phyloP scores from a whole-genome alignment of 2,888 invertebrate genomes.

The Hypolimnas misippus region DNA sequence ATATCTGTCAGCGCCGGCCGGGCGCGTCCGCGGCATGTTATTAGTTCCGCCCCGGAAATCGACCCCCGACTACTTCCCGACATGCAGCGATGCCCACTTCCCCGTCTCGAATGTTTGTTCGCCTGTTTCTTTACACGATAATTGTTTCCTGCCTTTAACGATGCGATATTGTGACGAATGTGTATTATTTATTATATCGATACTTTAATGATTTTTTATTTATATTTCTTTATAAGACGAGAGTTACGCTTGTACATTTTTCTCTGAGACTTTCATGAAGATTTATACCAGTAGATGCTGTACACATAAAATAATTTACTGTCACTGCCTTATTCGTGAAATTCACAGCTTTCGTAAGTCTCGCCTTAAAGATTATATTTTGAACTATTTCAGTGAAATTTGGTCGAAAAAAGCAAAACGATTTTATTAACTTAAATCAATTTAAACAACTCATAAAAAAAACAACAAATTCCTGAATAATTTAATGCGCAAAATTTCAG shows the following conservation, averaged over 20 bases:
- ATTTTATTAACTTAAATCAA: no score
- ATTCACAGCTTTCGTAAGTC: no score
- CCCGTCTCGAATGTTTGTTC: constrained; percentile 28
- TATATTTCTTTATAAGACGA: neutral
- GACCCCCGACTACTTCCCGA: constrained; percentile 49
- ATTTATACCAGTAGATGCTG: no score
- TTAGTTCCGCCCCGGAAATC: constrained; percentile 75
- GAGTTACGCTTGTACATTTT: no score
- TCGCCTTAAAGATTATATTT: no score
- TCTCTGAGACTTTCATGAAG: no score
- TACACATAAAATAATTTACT: no score
- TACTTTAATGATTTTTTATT: neutral
- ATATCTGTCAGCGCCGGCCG: constrained; percentile 42
- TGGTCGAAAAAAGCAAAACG: no score
- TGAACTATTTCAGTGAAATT: no score
- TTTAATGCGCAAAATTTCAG: constrained; percentile 13
- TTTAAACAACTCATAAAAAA: neutral
- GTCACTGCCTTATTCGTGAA: no score
- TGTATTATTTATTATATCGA: constrained; percentile 9
- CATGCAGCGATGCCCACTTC: constrained; percentile 27
- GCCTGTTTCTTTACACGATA: constrained; percentile 35
- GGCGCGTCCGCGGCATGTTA: constrained; percentile 56
- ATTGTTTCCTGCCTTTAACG: constrained; percentile 46
- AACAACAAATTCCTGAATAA: constrained; percentile 4
- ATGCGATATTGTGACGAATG: constrained; percentile 29